Base-by-base conservation (phyloP, 2,797 vertebrate species). In the Nyctibius grandis region DNA sequence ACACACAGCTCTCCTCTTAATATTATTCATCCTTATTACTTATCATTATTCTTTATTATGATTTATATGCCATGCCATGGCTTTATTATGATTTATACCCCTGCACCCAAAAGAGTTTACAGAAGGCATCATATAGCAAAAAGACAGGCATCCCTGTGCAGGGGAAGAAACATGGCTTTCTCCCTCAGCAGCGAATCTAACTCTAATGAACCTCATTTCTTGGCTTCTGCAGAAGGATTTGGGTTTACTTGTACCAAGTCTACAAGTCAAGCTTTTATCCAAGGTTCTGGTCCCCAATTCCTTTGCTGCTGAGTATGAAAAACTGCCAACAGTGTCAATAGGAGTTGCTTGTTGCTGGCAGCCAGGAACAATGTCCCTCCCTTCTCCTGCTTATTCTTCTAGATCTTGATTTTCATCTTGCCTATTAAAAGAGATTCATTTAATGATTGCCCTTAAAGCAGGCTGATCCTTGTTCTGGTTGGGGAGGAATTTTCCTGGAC, bases 21-120 rank as follows among this genome's bases (percentile, higher is more conserved):
- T 96, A 95, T 93, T 96, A 89, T 86, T 95, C 93, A 94, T 95
- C 83, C 96, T 96, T 95, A 96, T 95, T 95, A 91, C 19, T 1
- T 95, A 96, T 95, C 93, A 93, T 96, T 96, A 93, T 94, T 95
- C 92, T 95, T 94, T 95, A 96, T 96, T 87, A 91, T 89, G 96
- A 97, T 95, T 94, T 96, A 96, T 96, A 88, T 54, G 85, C 89
- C 29, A 2, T 67, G 94, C 96, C 74, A 53, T 14, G 80, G 83
- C 70, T 74, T 97, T 94, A 95, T 95, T 36, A 59, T 95, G 96
- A 96, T 97, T 95, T 96, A 96, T 96, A 44, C 77, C 77, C n/a
- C 88, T 82, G 70, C 50, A 89, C 92, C 85, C 48, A 77, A 34
- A 90, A 91, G 77, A 88, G 91, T 93, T 95, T 93, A 73, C 44